Evolutionary conservation across 2,888 invertebrate species (phyloP).

Genomic region (Nipponacmea schrenckii): DNA sequence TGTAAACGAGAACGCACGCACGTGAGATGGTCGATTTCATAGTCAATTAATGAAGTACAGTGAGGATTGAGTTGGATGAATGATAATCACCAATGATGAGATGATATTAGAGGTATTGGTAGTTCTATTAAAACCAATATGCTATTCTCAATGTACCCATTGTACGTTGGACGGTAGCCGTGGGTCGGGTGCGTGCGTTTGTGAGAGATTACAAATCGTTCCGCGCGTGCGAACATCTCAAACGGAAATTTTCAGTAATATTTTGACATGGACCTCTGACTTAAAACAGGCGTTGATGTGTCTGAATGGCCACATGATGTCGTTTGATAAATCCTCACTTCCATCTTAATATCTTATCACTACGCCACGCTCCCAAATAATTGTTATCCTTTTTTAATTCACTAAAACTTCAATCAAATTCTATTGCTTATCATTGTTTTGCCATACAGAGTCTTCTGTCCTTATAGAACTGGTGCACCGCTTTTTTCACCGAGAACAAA

Average conservation of each 20-base stretch:
- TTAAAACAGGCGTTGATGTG: constrained; percentile 7
- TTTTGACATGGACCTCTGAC: constrained; percentile 8
- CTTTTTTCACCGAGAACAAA: too few species aligned
- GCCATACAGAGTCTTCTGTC: too few species aligned
- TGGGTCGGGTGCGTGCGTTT: constrained; percentile 1
- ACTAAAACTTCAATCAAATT: background rate
- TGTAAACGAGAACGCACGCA: constrained; percentile 11
- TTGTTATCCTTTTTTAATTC: constrained; percentile 5
- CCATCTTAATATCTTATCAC: background rate
- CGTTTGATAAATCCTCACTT: background rate
- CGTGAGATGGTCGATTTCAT: constrained; percentile 12
- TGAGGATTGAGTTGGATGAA: background rate
- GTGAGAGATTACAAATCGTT: constrained; percentile 1
- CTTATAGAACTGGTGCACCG: too few species aligned
- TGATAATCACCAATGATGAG: background rate
- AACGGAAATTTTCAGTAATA: constrained; percentile 8
- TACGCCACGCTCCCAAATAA: background rate
- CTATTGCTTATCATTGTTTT: too few species aligned
- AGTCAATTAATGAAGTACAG: constrained; percentile 10
- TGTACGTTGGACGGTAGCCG: constrained; percentile 3
- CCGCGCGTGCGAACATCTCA: constrained; percentile 7
- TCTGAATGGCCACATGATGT: constrained; percentile 4
- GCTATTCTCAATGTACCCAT: constrained; percentile 9
- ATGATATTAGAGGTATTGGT: background rate
- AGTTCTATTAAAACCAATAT: constrained; percentile 5